phyloP scores from a whole-genome alignment of 2,113 vertebrate species.

The Lycaon pictus region DNA sequence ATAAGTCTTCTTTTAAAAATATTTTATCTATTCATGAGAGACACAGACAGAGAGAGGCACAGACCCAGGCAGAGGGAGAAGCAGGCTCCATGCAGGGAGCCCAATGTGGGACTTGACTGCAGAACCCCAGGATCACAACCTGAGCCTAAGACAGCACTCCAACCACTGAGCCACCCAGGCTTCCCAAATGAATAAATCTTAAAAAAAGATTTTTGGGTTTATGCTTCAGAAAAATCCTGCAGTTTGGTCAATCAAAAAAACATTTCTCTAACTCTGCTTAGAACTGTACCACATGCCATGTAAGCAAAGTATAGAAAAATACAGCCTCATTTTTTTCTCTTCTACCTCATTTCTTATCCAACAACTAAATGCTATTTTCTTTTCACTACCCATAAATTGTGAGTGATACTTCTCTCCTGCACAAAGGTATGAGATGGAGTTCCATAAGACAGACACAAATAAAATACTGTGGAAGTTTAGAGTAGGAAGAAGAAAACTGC shows the following conservation, averaged over 20 bases:
- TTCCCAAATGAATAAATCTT: neutral
- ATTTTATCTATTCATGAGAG: too few species aligned
- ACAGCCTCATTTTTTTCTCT: neutral
- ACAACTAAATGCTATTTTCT: neutral
- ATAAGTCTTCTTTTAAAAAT: neutral
- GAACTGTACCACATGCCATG: neutral
- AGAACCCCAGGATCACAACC: too few species aligned
- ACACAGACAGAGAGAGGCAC: too few species aligned
- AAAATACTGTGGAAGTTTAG: neutral
- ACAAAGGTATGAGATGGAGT: neutral
- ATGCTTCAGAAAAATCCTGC: neutral
- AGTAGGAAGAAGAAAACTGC: neutral
- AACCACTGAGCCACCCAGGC: too few species aligned
- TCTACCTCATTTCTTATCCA: neutral
- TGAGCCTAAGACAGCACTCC: too few species aligned
- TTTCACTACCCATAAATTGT: neutral
- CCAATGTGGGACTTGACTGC: too few species aligned
- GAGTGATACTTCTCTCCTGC: neutral
- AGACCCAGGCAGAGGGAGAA: too few species aligned
- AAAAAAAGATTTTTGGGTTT: neutral
- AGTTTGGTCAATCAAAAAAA: conserved; percentile 24
- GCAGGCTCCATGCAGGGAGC: too few species aligned
- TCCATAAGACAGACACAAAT: neutral
- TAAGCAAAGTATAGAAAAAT: neutral
- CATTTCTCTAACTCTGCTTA: neutral